Evolutionary conservation across 2,113 vertebrate species (phyloP).

Genomic region (Ibidorhyncha struthersii): DNA sequence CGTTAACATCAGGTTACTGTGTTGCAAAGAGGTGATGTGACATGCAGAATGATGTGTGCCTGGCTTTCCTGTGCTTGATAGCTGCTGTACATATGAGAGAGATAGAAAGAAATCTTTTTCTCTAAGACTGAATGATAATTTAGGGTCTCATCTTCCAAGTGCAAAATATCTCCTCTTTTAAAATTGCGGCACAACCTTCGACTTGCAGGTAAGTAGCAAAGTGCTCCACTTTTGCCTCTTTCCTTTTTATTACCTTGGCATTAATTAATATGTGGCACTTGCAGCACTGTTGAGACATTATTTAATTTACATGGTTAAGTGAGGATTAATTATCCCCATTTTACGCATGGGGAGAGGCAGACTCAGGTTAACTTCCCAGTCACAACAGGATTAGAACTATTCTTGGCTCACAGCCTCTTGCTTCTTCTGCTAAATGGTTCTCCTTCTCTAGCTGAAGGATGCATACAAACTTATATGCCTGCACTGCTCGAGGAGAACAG

Average conservation of each 20-base stretch:
- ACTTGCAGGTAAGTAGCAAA: slow-evolving; percentile 39
- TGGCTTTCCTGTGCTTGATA: not conserved
- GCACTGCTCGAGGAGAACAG: not conserved
- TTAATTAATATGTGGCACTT: slow-evolving; percentile 62
- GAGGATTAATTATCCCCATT: slow-evolving; percentile 67
- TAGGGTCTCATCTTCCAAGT: not conserved
- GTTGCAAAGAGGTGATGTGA: not conserved
- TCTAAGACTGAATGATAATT: not conserved
- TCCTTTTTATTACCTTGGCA: slow-evolving; percentile 33
- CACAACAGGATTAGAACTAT: slow-evolving; percentile 30
- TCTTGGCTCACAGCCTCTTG: slow-evolving; percentile 15
- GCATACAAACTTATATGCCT: not conserved
- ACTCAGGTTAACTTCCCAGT: slow-evolving; percentile 47
- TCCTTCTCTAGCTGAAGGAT: not conserved
- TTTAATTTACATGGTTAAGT: slow-evolving; percentile 69
- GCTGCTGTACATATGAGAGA: not conserved
- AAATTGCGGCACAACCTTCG: not conserved
- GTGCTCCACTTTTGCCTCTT: slow-evolving; percentile 24
- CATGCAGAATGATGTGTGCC: not conserved
- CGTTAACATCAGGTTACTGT: not conserved
- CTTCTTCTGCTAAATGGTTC: not conserved
- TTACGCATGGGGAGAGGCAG: slow-evolving; percentile 61
- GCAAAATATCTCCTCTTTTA: not conserved
- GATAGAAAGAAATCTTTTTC: not conserved
- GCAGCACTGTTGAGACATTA: slow-evolving; percentile 56